A percentile compares a stretch with the other conserved stretches of the same genome.
phyloP scores from a whole-genome alignment of 1,140 invertebrate species.

The Littorina saxatilis region DNA sequence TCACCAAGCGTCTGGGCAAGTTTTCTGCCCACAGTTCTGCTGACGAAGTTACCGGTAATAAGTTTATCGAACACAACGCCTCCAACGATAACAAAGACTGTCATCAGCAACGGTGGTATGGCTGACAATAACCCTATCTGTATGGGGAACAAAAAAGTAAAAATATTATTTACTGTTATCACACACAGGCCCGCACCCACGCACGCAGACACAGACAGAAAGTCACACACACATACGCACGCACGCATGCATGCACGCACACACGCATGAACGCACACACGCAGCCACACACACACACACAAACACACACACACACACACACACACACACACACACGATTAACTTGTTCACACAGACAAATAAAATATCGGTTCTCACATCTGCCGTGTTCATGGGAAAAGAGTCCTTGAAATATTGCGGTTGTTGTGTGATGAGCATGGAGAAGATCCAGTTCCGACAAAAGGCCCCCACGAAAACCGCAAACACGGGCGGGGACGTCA shows the following conservation, averaged over 20 bases:
- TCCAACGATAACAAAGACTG: slow-evolving; percentile 37
- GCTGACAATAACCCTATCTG: slow-evolving; percentile 49
- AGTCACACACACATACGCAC: neutral
- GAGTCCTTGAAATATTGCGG: slow-evolving; percentile 50
- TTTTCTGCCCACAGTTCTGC: slow-evolving; percentile 45
- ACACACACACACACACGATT: too few relatives aligned
- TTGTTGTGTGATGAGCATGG: slow-evolving; percentile 45
- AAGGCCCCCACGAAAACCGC: slow-evolving; percentile 47
- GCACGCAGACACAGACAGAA: neutral
- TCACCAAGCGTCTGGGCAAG: slow-evolving; percentile 48
- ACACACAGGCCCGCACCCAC: too few relatives aligned
- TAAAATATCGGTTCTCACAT: slow-evolving; percentile 33
- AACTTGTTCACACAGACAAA: neutral
- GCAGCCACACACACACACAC: slow-evolving; percentile 12
- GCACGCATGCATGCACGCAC: neutral
- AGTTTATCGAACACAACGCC: slow-evolving; percentile 45
- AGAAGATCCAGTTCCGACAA: slow-evolving; percentile 47
- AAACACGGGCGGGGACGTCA: slow-evolving; percentile 48
- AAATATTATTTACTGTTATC: too few relatives aligned
- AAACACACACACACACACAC: neutral
- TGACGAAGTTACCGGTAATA: slow-evolving; percentile 22
- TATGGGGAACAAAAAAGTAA: neutral
- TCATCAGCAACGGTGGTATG: slow-evolving; percentile 49
- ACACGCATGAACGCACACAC: too few relatives aligned
- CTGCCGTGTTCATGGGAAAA: slow-evolving; percentile 38